Conservation (phyloP, 2,888 invertebrate species). For the Euspilapteryx auroguttella region DNA sequence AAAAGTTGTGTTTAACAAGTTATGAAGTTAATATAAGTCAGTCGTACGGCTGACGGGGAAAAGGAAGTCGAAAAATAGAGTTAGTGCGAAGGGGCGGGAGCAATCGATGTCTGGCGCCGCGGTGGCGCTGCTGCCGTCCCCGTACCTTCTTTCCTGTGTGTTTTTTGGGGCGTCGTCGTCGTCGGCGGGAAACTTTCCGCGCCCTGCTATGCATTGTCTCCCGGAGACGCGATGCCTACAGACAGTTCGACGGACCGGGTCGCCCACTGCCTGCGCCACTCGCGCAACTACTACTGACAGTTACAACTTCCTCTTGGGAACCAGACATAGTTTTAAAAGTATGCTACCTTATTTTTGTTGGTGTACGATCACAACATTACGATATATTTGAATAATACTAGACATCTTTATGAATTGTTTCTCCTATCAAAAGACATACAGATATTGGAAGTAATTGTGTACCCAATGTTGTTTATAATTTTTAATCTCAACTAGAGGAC, state of each 20-base stretch:
- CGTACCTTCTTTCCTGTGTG: slow-evolving; percentile 14
- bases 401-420: too few species aligned
- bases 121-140: slow-evolving; percentile 14
- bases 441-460: too few species aligned
- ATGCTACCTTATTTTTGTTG: too few species aligned
- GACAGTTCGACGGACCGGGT: background rate
- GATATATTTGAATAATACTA: too few species aligned
- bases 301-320: too few species aligned
- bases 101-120: slow-evolving; percentile 33
- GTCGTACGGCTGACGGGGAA: slow-evolving; percentile 29
- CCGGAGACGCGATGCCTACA: background rate
- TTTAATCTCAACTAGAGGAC: too few species aligned
- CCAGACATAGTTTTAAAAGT: too few species aligned
- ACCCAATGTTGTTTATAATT: too few species aligned
- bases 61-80: slow-evolving; percentile 39
- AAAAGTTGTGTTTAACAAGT: slow-evolving; percentile 47
- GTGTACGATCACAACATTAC: too few species aligned
- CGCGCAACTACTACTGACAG: too few species aligned
- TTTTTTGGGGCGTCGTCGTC: slow-evolving; percentile 27
- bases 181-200: slow-evolving; percentile 15
- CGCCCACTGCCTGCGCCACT: background rate
- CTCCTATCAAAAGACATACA: too few species aligned
- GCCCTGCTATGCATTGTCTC: background rate
- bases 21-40: slow-evolving; percentile 47
- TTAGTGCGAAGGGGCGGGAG: slow-evolving; percentile 24